phyloP scores from a whole-genome alignment of 2,888 invertebrate species.

The Rhogogaster chlorosoma region DNA sequence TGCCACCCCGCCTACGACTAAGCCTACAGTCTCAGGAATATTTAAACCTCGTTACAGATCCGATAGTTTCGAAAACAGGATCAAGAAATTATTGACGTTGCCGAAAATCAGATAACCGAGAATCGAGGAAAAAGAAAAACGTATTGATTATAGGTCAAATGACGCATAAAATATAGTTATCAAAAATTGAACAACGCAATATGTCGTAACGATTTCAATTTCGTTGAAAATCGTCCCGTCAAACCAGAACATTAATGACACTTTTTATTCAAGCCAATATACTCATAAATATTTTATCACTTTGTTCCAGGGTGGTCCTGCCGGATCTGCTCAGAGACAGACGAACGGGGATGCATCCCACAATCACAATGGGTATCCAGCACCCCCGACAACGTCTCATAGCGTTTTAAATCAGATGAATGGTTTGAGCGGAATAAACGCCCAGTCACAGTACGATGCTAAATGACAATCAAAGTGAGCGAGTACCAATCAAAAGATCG shows the following conservation, averaged over 20 bases:
- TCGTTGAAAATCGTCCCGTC: background rate
- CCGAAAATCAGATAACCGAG: background rate
- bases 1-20: background rate
- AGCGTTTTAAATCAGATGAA: slow-evolving; percentile 73
- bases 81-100: slow-evolving; percentile 52
- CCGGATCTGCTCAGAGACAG: slow-evolving; percentile 70
- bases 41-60: slow-evolving; percentile 59
- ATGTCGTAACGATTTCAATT: no score
- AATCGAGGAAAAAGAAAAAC: background rate
- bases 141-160: no score
- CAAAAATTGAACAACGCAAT: no score
- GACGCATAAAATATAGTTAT: no score
- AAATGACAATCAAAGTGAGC: slow-evolving; percentile 76
- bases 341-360: slow-evolving; percentile 72
- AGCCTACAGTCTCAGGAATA: slow-evolving; percentile 35
- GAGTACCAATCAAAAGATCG: background rate
- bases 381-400: slow-evolving; percentile 71
- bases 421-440: slow-evolving; percentile 75
- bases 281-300: background rate
- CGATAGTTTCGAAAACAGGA: slow-evolving; percentile 63
- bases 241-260: slow-evolving; percentile 5
- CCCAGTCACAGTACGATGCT: slow-evolving; percentile 73
- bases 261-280: slow-evolving; percentile 8
- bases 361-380: slow-evolving; percentile 75
- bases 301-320: slow-evolving; percentile 68